Percentiles rank a stretch among this genome's conserved stretches.
These are phyloP conservation scores for Drosophila infuscata DNA, from an alignment of 2,888 invertebrate species.

Conservation along the genomic window DNA sequence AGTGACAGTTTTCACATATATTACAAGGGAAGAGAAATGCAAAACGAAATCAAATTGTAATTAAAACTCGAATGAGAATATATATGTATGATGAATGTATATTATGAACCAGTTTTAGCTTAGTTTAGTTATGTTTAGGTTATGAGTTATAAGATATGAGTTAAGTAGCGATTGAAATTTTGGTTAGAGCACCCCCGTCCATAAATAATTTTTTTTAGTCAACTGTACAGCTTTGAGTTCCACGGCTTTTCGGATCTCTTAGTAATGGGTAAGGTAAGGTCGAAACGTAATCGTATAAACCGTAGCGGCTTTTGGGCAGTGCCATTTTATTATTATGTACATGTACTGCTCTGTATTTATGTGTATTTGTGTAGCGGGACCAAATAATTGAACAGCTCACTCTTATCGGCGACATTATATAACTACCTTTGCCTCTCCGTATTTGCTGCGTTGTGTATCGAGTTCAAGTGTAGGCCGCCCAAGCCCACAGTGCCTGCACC, in stretches of 20 bases:
- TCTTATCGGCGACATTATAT: constrained; percentile 43
- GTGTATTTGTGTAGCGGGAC: constrained; percentile 75
- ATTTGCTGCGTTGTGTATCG: constrained; percentile 67
- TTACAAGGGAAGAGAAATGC: constrained; percentile 57
- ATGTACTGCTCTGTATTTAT: constrained; percentile 33
- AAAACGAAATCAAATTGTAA: constrained; percentile 49
- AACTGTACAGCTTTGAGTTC: constrained; percentile 69
- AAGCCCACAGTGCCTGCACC: constrained; percentile 51
- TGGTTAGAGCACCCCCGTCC: constrained; percentile 59
- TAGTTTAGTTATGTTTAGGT: neutral
- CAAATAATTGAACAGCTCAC: constrained; percentile 56
- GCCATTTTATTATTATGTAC: constrained; percentile 36
- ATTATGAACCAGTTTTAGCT: constrained; percentile 21
- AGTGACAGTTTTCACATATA: constrained; percentile 57
- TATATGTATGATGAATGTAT: neutral
- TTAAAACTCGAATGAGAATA: constrained; percentile 31
- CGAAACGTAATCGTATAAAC: constrained; percentile 64
- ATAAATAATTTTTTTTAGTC: constrained; percentile 63
- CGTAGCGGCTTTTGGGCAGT: constrained; percentile 47
- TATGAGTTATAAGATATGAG: constrained; percentile 24
- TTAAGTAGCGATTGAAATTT: constrained; percentile 31
- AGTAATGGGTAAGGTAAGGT: constrained; percentile 66
- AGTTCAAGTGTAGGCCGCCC: constrained; percentile 70
- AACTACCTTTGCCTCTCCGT: constrained; percentile 82
- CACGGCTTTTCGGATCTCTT: constrained; percentile 46